phyloP scores from a whole-genome alignment of 2,888 invertebrate species.

The Helicoverpa assulta region DNA sequence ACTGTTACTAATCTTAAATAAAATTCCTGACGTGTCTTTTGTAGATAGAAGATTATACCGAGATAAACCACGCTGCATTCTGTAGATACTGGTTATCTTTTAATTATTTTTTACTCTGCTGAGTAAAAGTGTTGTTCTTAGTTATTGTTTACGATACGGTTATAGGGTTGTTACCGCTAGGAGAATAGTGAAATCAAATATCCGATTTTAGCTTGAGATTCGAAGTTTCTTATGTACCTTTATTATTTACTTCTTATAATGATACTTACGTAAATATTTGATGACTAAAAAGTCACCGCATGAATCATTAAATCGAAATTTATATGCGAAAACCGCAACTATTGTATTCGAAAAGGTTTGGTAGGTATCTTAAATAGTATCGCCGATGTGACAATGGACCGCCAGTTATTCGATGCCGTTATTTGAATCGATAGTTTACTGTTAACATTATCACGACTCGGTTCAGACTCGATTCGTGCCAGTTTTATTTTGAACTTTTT shows the following conservation, averaged over 20 bases:
- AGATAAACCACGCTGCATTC: slow-evolving; percentile 26
- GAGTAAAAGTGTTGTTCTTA: not conserved
- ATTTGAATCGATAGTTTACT: slow-evolving; percentile 78
- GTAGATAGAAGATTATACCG: slow-evolving; percentile 14
- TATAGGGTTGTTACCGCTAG: not conserved
- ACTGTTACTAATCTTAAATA: slow-evolving; percentile 59
- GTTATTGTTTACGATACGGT: not conserved
- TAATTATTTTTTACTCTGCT: slow-evolving; percentile 22
- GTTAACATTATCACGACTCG: slow-evolving; percentile 77
- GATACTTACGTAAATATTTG: not conserved
- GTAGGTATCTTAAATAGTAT: slow-evolving; percentile 65
- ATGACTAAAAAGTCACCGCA: slow-evolving; percentile 7
- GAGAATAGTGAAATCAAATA: not conserved
- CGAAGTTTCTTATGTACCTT: too few relatives aligned
- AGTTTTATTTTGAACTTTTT: slow-evolving; percentile 50
- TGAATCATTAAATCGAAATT: slow-evolving; percentile 50
- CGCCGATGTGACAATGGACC: slow-evolving; percentile 58
- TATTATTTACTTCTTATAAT: not conserved
- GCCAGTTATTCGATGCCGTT: slow-evolving; percentile 74
- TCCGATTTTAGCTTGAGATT: not conserved
- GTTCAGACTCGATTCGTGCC: slow-evolving; percentile 60
- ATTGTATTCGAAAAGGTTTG: slow-evolving; percentile 66
- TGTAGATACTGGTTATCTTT: slow-evolving; percentile 29
- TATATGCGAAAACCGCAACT: slow-evolving; percentile 53
- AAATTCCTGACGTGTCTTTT: slow-evolving; percentile 43